phyloP scores from a whole-genome alignment of 1,140 invertebrate species.

The Macrotrachela quadricornifera region DNA sequence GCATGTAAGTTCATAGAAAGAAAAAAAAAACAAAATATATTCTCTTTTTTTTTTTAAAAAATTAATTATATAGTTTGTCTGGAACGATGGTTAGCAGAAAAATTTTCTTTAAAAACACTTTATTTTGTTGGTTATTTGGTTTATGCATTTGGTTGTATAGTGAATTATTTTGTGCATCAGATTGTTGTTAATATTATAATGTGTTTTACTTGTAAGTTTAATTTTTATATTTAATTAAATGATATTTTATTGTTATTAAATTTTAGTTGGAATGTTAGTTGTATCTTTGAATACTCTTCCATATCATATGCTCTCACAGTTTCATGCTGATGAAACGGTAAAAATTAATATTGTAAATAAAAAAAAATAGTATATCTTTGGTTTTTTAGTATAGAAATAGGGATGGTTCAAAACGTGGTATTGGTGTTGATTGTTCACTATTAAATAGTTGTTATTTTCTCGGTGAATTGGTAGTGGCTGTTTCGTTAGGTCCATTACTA shows the following conservation, averaged over 20 bases:
- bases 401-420: constrained; percentile 1
- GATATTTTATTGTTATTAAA: too few relatives aligned
- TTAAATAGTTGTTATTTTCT: constrained; percentile 4
- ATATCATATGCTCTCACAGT: constrained; percentile 7
- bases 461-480: neutral
- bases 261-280: constrained; percentile 3
- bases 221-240: too few relatives aligned
- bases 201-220: neutral
- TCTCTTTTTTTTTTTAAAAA: neutral
- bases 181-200: constrained; percentile 2
- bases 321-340: constrained; percentile 2
- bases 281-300: constrained; percentile 2
- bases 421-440: constrained; percentile 6
- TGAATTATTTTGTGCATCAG: neutral
- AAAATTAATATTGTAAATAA: too few relatives aligned
- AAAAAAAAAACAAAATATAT: neutral
- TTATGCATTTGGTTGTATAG: constrained; percentile 1
- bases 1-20: constrained; percentile 12
- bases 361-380: too few relatives aligned
- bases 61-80: neutral
- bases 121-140: constrained; percentile 5
- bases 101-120: neutral
- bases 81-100: constrained; percentile 5
- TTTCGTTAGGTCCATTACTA: neutral
- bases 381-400: neutral